These are phyloP conservation scores for Xestia c-nigrum DNA, from an alignment of 2,888 invertebrate genomes.

Conservation along the genomic window DNA sequence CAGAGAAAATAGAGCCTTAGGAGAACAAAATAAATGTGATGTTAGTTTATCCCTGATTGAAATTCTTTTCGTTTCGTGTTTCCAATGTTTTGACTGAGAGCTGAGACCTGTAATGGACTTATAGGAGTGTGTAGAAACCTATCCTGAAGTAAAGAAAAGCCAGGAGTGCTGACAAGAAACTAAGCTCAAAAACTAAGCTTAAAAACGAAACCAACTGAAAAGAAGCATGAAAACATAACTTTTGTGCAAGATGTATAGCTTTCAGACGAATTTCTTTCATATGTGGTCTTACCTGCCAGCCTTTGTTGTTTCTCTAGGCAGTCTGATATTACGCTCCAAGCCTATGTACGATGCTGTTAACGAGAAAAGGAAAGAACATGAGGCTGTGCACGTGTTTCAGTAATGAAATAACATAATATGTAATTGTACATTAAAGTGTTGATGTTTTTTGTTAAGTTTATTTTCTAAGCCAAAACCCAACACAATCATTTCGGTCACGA, in stretches of 20 bases:
- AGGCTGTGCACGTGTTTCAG: background rate
- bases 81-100: slow-evolving; percentile 39
- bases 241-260: background rate
- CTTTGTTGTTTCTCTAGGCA: background rate
- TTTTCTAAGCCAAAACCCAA: background rate
- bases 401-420: slow-evolving; percentile 9
- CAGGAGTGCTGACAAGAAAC: background rate
- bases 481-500: background rate
- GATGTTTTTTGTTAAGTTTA: slow-evolving; percentile 4
- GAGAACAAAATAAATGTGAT: slow-evolving; percentile 30
- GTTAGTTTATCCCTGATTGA: slow-evolving; percentile 36
- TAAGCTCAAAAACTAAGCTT: background rate
- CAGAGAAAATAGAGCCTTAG: background rate
- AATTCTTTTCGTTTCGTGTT: slow-evolving; percentile 49
- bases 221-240: background rate
- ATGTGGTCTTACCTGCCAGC: background rate
- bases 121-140: background rate
- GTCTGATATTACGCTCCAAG: background rate
- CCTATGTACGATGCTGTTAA: slow-evolving; percentile 14
- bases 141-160: background rate
- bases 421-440: slow-evolving; percentile 23
- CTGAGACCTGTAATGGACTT: slow-evolving; percentile 15
- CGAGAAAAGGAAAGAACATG: background rate
- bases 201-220: background rate
- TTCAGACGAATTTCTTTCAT: background rate